Percentiles rank a stretch among this genome's conserved stretches.
phyloP scores from a whole-genome alignment of 2,888 invertebrate genomes.

The Agonopterix heracliana region DNA sequence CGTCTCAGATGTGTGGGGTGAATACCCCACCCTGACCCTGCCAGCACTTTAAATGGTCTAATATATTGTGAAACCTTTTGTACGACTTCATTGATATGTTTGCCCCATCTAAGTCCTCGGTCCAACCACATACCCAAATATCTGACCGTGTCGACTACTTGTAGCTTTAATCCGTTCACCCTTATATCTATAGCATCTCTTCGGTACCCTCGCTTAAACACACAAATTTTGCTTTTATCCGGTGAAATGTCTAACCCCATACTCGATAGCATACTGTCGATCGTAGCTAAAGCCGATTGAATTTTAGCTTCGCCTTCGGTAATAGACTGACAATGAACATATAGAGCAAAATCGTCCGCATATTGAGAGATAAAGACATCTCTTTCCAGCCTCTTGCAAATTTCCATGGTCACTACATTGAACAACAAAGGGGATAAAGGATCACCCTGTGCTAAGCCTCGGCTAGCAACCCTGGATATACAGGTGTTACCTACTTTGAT shows the following conservation, averaged over 20 bases:
- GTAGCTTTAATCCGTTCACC: neutral
- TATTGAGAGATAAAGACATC: too few species aligned
- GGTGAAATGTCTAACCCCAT: neutral
- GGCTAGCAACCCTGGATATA: too few species aligned
- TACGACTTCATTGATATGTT: neutral
- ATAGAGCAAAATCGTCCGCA: too few species aligned
- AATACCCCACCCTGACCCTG: neutral
- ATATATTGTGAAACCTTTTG: neutral
- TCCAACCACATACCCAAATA: neutral
- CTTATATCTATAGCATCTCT: neutral
- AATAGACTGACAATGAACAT: too few species aligned
- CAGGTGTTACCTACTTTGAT: neutral
- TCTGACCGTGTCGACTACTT: neutral
- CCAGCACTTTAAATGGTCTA: neutral
- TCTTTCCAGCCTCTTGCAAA: too few species aligned
- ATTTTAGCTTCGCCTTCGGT: too few species aligned
- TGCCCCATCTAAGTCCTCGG: neutral
- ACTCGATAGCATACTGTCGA: too few species aligned
- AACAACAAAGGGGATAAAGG: too few species aligned
- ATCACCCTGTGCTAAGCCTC: too few species aligned
- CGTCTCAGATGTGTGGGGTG: neutral
- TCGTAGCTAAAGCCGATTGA: too few species aligned
- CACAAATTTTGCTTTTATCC: neutral
- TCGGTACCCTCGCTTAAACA: neutral
- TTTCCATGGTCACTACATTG: too few species aligned